Evolutionary conservation across 2,113 vertebrate genomes (phyloP), one percentile per base, ranked within the genome.

Genomic region (Chlamydotis undulata): DNA sequence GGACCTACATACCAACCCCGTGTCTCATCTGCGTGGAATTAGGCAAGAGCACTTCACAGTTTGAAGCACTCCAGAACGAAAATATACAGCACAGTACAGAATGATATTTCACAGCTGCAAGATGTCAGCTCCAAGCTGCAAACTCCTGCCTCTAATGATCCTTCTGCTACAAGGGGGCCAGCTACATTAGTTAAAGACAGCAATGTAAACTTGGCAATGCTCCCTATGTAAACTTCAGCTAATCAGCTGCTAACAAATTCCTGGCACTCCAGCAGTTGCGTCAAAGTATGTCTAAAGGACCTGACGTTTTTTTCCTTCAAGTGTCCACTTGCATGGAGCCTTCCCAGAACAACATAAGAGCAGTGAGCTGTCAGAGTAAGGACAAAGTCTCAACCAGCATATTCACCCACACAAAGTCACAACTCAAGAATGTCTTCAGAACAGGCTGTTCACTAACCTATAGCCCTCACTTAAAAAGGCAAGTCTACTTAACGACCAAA

Each of bases 171-270:
- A 79, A 87, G 81, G 47, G 55, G 47, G 83, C 92, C 91, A 95
- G 90, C 90, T 87, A 88, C 77, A 60, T 71, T 88, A 96, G 79
- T 96, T 93, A 95, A 94, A 92, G 90, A 86, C 92, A 96, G 92
- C 89, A 97, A 97, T 97, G 93, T 97, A 97, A 98, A 97, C 96
- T 96, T 96, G 96, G 97, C 94, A 84, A 41, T 29, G 26, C 64
- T 96, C 83, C 86, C 74, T 73, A 57, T 10, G 70, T 96, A 97
- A 97, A 97, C 95, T 82, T 68, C 78, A 89, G 82, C 79, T 86
- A 93, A 97, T 97, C 95, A 97, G 93, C 92, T 93, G 81, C 93
- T 83, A 91, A 94, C 92, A 76, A 91, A 95, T 96, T 97, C 97
- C 95, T 83, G 83, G 96, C 91, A 96, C 89, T 88, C 94, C 87